These are phyloP conservation scores for Mungos mungo DNA, from an alignment of 2,113 vertebrate genomes.

Conservation along the genomic window DNA sequence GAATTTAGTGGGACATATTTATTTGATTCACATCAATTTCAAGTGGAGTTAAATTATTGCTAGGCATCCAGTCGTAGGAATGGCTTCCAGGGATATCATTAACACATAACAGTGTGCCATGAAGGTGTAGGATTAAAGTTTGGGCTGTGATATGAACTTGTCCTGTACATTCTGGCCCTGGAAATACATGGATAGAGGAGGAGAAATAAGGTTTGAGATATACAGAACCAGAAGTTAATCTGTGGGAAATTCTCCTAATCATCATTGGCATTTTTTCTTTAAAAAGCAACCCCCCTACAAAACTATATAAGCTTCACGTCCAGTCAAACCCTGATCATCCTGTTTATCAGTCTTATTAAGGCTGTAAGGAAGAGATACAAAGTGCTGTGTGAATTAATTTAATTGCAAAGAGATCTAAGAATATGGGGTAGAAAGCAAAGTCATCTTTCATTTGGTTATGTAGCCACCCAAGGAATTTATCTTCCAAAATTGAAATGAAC, in stretches of 20 bases:
- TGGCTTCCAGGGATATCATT: neutral
- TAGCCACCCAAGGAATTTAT: neutral
- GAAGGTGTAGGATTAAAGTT: neutral
- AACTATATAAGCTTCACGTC: neutral
- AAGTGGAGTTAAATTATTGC: neutral
- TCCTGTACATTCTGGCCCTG: neutral
- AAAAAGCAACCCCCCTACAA: neutral
- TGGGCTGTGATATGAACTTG: neutral
- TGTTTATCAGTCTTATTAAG: neutral
- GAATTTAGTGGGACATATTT: neutral
- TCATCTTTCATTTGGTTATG: neutral
- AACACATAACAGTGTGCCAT: neutral
- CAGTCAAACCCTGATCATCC: neutral
- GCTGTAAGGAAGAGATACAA: neutral
- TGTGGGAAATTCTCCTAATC: neutral
- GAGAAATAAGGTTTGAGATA: neutral
- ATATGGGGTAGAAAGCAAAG: neutral
- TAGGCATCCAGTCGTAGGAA: neutral
- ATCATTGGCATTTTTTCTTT: neutral
- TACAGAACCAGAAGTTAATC: neutral
- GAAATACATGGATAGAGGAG: neutral
- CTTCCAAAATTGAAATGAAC: neutral
- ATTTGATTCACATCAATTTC: neutral
- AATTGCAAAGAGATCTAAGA: conserved; percentile 5
- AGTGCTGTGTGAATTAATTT: neutral